Evolutionary conservation across 1,140 invertebrate species (phyloP).

Genomic region (Tetraneura akinire): DNA sequence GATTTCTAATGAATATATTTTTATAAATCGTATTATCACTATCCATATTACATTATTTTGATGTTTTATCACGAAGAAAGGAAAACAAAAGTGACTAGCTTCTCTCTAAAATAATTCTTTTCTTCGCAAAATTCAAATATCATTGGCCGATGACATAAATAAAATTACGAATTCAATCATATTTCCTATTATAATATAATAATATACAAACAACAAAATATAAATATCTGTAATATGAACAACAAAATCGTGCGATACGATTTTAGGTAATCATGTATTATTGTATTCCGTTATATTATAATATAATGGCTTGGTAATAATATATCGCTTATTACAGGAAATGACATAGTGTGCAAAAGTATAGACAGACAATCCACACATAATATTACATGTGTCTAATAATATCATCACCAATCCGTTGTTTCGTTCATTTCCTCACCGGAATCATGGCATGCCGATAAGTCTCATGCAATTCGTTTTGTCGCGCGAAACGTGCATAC

Average conservation of each 20-base stretch:
- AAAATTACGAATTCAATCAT: too few relatives aligned
- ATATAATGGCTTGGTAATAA: neutral
- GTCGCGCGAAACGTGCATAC: neutral
- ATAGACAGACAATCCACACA: neutral
- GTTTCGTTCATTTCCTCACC: conserved; percentile 28
- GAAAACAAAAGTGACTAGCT: too few relatives aligned
- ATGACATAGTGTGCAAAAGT: neutral
- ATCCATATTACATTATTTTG: too few relatives aligned
- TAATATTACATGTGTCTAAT: neutral
- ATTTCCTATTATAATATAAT: too few relatives aligned
- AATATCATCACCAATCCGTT: neutral
- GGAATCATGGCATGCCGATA: neutral
- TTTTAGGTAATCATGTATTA: neutral
- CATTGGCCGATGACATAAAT: too few relatives aligned
- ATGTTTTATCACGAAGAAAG: too few relatives aligned
- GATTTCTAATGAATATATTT: too few relatives aligned
- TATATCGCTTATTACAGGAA: neutral
- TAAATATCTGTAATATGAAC: neutral
- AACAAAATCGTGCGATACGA: neutral
- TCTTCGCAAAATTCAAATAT: too few relatives aligned
- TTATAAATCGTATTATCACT: too few relatives aligned
- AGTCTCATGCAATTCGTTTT: neutral
- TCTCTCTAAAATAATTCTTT: too few relatives aligned
- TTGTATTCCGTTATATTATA: conserved; percentile 11
- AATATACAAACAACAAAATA: neutral